These are phyloP conservation scores for Melanerpes formicivorus DNA, from an alignment of 2,113 vertebrate species.

Conservation along the genomic window DNA sequence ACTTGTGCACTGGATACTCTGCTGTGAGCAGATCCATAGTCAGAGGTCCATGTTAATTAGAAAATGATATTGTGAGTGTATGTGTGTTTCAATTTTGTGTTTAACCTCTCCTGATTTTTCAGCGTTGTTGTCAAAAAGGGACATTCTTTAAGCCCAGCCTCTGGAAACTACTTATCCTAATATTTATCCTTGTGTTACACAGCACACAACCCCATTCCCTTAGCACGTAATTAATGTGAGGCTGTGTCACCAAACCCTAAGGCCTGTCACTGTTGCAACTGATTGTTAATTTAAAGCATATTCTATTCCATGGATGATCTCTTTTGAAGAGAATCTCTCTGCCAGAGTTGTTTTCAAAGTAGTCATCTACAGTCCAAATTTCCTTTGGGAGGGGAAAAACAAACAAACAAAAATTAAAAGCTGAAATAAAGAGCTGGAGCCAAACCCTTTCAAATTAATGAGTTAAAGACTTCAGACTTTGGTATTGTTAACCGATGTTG, in stretches of 20 bases:
- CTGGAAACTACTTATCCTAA: conserved; percentile 35
- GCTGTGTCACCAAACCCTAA: conserved; percentile 33
- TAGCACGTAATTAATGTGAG: conserved; percentile 24
- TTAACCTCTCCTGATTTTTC: conserved; percentile 3
- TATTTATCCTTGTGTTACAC: not conserved
- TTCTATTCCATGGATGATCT: conserved; percentile 35
- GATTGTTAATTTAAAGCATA: conserved; percentile 53
- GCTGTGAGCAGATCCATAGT: not conserved
- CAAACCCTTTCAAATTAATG: conserved; percentile 51
- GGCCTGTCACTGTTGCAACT: conserved; percentile 17
- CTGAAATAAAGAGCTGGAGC: conserved; percentile 29
- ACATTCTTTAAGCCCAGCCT: not conserved
- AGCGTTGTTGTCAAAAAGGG: not conserved
- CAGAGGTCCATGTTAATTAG: conserved; percentile 9
- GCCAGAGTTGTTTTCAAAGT: conserved; percentile 47
- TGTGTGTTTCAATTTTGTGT: not conserved
- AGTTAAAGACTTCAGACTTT: conserved; percentile 47
- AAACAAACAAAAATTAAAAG: conserved; percentile 64
- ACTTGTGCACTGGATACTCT: not conserved
- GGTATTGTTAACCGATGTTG: conserved; percentile 22
- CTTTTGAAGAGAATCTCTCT: conserved; percentile 48
- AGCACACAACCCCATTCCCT: not conserved
- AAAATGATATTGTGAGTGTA: not conserved
- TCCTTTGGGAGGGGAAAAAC: conserved; percentile 41
- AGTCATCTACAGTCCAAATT: conserved; percentile 59